Base-by-base conservation (phyloP, 2,113 vertebrate species). In the Euleptes europaea region DNA sequence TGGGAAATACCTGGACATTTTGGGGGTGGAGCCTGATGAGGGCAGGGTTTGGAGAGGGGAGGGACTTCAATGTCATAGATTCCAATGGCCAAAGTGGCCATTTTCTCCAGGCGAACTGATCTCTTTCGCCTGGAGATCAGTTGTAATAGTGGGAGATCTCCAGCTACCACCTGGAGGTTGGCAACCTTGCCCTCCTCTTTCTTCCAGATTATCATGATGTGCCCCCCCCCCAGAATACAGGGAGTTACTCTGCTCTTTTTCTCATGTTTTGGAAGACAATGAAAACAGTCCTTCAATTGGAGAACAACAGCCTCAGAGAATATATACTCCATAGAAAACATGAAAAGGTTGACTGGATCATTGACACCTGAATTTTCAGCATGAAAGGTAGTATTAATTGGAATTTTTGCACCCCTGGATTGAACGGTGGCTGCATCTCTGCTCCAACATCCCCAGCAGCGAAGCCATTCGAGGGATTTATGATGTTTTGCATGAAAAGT, bases 291-390 rank as follows among this genome's bases (percentile, higher is more conserved):
- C 49, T 63, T 78, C 54, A 28, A 38, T 12, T 15, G 12, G 51
- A 47, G 51, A 65, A 44, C 19, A 33, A 0, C 0, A 31, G 11
- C 4, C 0, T 0, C 44, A 33, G 12, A 28, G 14, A 65, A 49
- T 33, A 19, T 57, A 26, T 1, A 35, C 17, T 78, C 74, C 40
- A 65, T 33, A n/a, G 54, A 44, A 83, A 73, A 40, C 44, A 12
- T 65, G 69, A 67, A 79, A 87, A 83, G n/a, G 21, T 47, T 35
- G 19, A 17, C 2, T 5, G 6, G 40, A 60, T n/a, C 71, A 78
- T 54, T 79, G 63, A 7, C 21, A 28, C n/a, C 5, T 38, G 6
- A 8, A 82, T 51, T 40, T 66, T 28, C 21, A 7, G 65, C 12
- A 15, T 1, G 0, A 38, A 63, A 66, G 42, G 47, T 40, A 9